A percentile compares a stretch with the other conserved stretches of the same genome.
phyloP scores from a whole-genome alignment of 2,888 invertebrate genomes.

The Leptinotarsa tumamoca region DNA sequence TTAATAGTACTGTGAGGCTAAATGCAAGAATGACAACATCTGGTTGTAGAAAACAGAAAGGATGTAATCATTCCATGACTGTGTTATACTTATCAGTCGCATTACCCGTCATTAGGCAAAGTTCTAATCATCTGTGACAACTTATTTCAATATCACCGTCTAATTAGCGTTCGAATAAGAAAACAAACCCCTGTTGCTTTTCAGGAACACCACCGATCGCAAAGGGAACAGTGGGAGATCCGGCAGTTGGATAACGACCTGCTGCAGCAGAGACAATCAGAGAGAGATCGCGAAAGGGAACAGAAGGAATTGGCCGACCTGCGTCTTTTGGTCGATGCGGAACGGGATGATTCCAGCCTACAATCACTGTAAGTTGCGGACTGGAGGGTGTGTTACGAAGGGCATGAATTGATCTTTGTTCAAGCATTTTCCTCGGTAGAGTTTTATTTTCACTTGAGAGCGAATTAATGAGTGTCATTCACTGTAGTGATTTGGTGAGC shows the following conservation, averaged over 20 bases:
- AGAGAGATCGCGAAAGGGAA: constrained; percentile 71
- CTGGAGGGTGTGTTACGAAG: neutral
- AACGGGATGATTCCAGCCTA: constrained; percentile 59
- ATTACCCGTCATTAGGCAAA: neutral
- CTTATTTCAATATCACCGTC: neutral
- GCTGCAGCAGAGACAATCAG: constrained; percentile 73
- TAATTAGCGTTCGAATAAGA: neutral
- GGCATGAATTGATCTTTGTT: neutral
- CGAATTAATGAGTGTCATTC: neutral
- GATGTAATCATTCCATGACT: neutral
- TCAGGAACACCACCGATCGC: constrained; percentile 70
- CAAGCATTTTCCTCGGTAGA: neutral
- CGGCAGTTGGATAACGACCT: constrained; percentile 72
- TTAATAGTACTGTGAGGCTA: too few relatives aligned
- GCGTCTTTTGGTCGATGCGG: constrained; percentile 49
- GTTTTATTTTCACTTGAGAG: neutral
- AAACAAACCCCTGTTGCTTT: constrained; percentile 21
- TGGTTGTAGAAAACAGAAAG: too few relatives aligned
- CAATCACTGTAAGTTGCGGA: constrained; percentile 60
- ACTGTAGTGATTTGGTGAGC: neutral
- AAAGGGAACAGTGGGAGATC: constrained; percentile 73
- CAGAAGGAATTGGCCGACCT: constrained; percentile 69
- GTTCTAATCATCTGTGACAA: neutral
- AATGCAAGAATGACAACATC: too few relatives aligned
- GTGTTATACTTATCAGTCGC: neutral